These are phyloP conservation scores for Sturnira hondurensis DNA, from an alignment of 2,113 vertebrate species.

Conservation along the genomic window DNA sequence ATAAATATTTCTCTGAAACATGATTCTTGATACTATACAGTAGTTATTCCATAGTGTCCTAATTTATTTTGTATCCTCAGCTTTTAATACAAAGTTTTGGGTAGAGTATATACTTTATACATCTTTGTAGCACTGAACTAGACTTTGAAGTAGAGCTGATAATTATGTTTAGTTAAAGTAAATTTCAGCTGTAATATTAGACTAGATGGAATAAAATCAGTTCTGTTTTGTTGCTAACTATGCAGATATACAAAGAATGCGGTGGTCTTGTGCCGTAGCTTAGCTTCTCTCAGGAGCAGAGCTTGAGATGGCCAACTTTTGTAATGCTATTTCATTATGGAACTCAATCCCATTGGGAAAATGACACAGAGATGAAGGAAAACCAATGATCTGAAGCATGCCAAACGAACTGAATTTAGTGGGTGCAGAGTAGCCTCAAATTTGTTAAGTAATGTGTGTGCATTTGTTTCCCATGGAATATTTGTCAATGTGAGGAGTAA, in stretches of 20 bases:
- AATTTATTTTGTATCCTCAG: not conserved
- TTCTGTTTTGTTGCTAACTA: not conserved
- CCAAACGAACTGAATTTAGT: not conserved
- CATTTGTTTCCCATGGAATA: conserved; percentile 8
- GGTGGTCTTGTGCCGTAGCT: not conserved
- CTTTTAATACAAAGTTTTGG: not conserved
- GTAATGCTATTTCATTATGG: not conserved
- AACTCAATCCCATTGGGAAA: not conserved
- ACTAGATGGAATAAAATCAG: not conserved
- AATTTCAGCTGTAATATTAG: not conserved
- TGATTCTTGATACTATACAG: not conserved
- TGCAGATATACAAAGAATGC: not conserved
- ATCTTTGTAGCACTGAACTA: not conserved
- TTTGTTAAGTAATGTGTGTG: not conserved
- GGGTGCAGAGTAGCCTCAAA: not conserved
- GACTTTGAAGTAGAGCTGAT: not conserved
- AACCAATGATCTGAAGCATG: not conserved
- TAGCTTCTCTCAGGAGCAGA: not conserved
- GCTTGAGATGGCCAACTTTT: not conserved
- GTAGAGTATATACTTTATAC: not conserved
- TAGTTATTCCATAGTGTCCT: not conserved
- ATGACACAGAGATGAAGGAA: not conserved
- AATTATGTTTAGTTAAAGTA: not conserved
- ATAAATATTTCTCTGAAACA: not conserved
- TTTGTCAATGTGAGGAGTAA: not conserved